Percentiles rank a stretch among this genome's conserved stretches.
Conservation (phyloP, 1,140 invertebrate genomes). For the Eriosoma lanigerum region DNA sequence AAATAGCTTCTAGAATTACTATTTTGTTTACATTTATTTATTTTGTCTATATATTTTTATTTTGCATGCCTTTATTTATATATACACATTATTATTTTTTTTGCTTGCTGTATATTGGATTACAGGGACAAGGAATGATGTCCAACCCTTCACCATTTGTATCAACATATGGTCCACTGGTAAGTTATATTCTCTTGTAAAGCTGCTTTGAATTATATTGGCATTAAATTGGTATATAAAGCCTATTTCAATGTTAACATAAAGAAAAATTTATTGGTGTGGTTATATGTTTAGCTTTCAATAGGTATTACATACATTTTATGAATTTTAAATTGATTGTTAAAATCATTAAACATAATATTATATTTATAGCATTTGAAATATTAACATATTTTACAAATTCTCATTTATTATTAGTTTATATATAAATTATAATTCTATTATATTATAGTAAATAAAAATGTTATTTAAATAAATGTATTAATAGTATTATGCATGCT, state of each 20-base stretch:
- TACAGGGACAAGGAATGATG: conserved; percentile 51
- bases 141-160: conserved; percentile 50
- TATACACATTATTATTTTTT: conserved; percentile 23
- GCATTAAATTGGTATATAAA: neutral
- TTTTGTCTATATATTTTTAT: conserved; percentile 18
- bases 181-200: conserved; percentile 39
- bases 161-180: conserved; percentile 40
- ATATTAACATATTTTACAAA: neutral
- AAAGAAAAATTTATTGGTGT: neutral
- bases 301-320: too few relatives aligned
- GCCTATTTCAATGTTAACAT: neutral
- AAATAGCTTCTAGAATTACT: neutral
- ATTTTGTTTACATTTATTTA: neutral
- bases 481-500: neutral
- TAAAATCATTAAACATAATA: too few relatives aligned
- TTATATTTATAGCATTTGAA: too few relatives aligned
- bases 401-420: neutral
- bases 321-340: too few relatives aligned
- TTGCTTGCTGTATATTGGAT: conserved; percentile 46
- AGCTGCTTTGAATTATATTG: conserved; percentile 11
- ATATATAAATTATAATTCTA: too few relatives aligned
- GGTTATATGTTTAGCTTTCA: neutral
- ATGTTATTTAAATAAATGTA: neutral
- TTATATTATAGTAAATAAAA: too few relatives aligned
- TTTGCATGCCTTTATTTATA: neutral